Conservation (phyloP, 1,140 invertebrate species). For the Chlorops oryzae region DNA sequence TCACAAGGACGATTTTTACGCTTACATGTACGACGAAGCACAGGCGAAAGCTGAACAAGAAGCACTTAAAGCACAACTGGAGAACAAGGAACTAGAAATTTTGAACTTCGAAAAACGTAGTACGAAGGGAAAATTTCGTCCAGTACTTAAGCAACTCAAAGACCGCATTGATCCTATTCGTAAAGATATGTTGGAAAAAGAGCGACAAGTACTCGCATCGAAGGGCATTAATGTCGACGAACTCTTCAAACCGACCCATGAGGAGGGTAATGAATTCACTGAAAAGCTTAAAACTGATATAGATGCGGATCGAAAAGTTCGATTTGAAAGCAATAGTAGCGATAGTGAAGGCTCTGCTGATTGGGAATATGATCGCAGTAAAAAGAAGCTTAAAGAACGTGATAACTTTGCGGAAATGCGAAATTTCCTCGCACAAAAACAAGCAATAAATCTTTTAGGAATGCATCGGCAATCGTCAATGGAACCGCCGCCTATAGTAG, state of each 20-base stretch:
- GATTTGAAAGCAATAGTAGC: neutral
- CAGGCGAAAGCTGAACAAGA: slow-evolving; percentile 32
- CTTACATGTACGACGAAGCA: slow-evolving; percentile 43
- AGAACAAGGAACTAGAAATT: slow-evolving; percentile 25
- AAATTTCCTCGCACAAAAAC: slow-evolving; percentile 42
- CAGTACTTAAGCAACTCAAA: slow-evolving; percentile 41
- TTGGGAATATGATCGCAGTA: slow-evolving; percentile 23
- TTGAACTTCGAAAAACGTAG: slow-evolving; percentile 43
- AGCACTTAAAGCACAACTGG: slow-evolving; percentile 15
- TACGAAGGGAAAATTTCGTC: slow-evolving; percentile 38
- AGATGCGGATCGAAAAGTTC: slow-evolving; percentile 1
- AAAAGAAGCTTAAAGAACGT: slow-evolving; percentile 37
- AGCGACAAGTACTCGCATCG: slow-evolving; percentile 35
- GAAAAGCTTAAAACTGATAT: slow-evolving; percentile 2
- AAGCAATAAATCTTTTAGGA: slow-evolving; percentile 37
- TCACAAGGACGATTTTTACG: slow-evolving; percentile 40
- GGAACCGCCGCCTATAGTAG: no score
- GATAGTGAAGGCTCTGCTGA: slow-evolving; percentile 29
- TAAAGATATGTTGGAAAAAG: slow-evolving; percentile 41
- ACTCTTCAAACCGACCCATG: slow-evolving; percentile 21
- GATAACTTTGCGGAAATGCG: slow-evolving; percentile 46
- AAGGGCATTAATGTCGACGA: slow-evolving; percentile 45
- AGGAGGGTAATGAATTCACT: neutral
- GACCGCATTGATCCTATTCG: slow-evolving; percentile 45
- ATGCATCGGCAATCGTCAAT: no score